Percentiles rank a stretch among this genome's conserved stretches.
These are phyloP conservation scores for Camponotus floridanus DNA, from an alignment of 1,140 invertebrate genomes.

Conservation along the genomic window DNA sequence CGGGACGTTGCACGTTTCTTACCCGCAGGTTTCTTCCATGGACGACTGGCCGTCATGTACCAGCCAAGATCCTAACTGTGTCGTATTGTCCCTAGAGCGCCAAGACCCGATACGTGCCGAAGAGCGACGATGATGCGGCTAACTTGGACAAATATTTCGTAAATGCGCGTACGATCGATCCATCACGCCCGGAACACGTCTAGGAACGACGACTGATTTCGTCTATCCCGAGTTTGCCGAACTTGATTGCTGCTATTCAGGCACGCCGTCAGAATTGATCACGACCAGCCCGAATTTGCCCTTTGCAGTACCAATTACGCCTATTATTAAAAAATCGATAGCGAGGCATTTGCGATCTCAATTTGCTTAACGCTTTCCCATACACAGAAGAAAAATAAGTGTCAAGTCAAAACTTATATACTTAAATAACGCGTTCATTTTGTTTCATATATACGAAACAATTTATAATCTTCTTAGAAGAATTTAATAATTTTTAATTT, in stretches of 20 bases:
- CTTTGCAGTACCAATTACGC: slow-evolving; percentile 40
- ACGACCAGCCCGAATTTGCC: slow-evolving; percentile 42
- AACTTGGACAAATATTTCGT: slow-evolving; percentile 36
- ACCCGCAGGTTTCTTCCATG: neutral
- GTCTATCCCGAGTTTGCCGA: slow-evolving; percentile 42
- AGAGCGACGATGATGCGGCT: neutral
- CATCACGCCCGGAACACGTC: slow-evolving; percentile 16
- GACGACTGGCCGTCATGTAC: neutral
- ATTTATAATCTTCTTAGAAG: too few species aligned
- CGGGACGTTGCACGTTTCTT: neutral
- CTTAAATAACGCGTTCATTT: too few species aligned
- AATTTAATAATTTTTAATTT: too few species aligned
- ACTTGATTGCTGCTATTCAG: slow-evolving; percentile 58
- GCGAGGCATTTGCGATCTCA: slow-evolving; percentile 1
- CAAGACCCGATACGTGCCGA: neutral
- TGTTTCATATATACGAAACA: too few species aligned
- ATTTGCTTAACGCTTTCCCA: slow-evolving; percentile 45
- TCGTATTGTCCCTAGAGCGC: neutral
- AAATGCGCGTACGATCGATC: slow-evolving; percentile 46
- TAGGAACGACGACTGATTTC: slow-evolving; percentile 56
- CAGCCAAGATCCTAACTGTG: neutral
- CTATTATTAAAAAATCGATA: slow-evolving; percentile 39
- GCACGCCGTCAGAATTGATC: slow-evolving; percentile 29
- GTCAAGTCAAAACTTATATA: too few species aligned
- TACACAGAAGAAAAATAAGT: neutral